phyloP scores from a whole-genome alignment of 2,888 invertebrate species.

The Leucania comma region DNA sequence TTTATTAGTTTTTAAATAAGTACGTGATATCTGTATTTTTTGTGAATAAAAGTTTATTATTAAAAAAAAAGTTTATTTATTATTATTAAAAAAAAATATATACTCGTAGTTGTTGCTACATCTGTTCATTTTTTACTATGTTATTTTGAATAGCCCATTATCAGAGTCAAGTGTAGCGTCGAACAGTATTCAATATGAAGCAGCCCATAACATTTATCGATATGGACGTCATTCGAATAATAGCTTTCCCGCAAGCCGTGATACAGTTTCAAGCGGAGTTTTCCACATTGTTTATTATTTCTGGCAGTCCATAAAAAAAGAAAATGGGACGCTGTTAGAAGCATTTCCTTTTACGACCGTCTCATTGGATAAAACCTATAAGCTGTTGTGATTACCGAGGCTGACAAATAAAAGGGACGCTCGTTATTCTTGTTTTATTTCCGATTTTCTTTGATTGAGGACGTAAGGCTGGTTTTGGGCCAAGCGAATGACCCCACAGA shows the following conservation, averaged over 20 bases:
- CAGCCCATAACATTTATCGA: constrained; percentile 16
- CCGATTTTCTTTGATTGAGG: constrained; percentile 48
- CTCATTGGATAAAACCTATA: constrained; percentile 50
- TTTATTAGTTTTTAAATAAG: too few relatives aligned
- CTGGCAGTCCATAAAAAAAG: constrained; percentile 55
- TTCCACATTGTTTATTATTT: constrained; percentile 44
- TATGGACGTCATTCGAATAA: constrained; percentile 21
- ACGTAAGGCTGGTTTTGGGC: background rate
- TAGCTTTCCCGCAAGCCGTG: constrained; percentile 17
- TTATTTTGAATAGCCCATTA: constrained; percentile 14
- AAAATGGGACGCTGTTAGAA: constrained; percentile 47
- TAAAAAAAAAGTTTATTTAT: too few relatives aligned
- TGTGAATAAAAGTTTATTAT: too few relatives aligned
- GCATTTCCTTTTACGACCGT: constrained; percentile 64
- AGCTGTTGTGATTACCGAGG: constrained; percentile 15
- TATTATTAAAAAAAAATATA: too few relatives aligned
- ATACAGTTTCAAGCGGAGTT: constrained; percentile 22
- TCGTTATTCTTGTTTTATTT: constrained; percentile 51
- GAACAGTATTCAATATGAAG: constrained; percentile 19
- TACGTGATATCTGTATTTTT: too few relatives aligned
- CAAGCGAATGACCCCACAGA: constrained; percentile 4
- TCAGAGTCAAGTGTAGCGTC: constrained; percentile 25
- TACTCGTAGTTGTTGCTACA: too few relatives aligned
- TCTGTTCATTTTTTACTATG: background rate
- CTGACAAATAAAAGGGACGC: constrained; percentile 44